Base-by-base conservation (phyloP, 2,797 vertebrate genomes). In the Knipowitschia caucasica region DNA sequence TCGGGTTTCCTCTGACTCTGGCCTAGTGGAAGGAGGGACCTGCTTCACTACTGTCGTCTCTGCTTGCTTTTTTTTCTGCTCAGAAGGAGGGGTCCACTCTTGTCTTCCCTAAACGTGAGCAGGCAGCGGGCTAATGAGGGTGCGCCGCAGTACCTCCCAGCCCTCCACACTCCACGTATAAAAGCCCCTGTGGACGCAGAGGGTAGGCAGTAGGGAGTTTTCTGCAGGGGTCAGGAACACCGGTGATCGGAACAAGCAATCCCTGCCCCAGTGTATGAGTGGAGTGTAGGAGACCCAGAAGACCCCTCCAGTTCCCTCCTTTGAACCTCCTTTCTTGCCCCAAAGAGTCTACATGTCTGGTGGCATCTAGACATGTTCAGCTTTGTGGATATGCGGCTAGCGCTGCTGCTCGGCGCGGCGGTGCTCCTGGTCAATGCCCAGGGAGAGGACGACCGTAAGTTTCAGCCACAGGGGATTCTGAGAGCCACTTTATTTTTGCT, bases 301-400 rank as follows among this genome's bases (percentile, higher is more conserved):
- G 86, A 83, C 75, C 75, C 83, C 88, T 91, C 66, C 83, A 79
- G 81, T 82, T 85, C 44, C 42, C 24, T 47, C 15, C 83, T 84
- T 49, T 20, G 36, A 39, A 39, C 36, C 90, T 85, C 90, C 91
- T 92, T 87, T 83, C 90, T 82, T 72, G 89, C 93, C 93, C 93
- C 95, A 95, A 94, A 98, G 96, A 98, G 96, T 98, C 94, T 98
- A 95, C 95, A 97, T 98, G 96, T 96, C 96, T 96, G 89, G 83
- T 94, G 92, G 73, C 69, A 71, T 93, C 91, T 91, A 93, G 95
- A 94, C 92, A 98, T 98, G 96, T 98, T 98, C 94, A 98, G 95
- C 96, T 98, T 98, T 98, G 96, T 97, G 95, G 96, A 98, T 96
- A 89, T 95, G 90, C 94, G 94, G 93, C 91, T 94, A 85, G 92